These are phyloP conservation scores for Neolamprologus variostigma DNA, from an alignment of 2,113 vertebrate species.

Conservation along the genomic window DNA sequence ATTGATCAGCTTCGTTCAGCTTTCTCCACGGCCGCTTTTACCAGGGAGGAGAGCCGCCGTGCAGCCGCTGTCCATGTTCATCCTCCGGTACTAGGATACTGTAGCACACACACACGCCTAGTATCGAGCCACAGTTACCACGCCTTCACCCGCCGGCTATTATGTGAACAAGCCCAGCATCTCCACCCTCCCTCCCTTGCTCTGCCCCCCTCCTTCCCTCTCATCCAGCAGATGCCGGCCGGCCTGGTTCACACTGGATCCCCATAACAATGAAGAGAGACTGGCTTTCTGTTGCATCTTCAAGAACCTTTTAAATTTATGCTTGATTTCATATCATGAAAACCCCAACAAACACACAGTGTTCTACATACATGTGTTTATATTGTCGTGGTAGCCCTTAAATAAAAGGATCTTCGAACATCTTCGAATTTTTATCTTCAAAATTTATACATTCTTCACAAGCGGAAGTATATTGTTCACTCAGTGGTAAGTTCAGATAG, in stretches of 20 bases:
- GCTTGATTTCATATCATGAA: background rate
- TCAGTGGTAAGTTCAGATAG: background rate
- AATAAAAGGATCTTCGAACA: background rate
- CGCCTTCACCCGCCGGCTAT: constrained; percentile 70
- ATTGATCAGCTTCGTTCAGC: constrained; percentile 25
- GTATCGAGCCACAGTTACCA: constrained; percentile 59
- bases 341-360: background rate
- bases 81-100: constrained; percentile 33
- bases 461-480: background rate
- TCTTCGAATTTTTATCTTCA: background rate
- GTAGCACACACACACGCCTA: constrained; percentile 35
- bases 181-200: background rate
- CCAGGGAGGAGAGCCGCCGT: constrained; percentile 30
- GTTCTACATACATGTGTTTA: background rate
- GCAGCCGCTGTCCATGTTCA: constrained; percentile 38
- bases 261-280: constrained; percentile 20
- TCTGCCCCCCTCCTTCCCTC: background rate
- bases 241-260: constrained; percentile 33
- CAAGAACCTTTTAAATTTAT: background rate
- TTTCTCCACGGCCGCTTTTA: constrained; percentile 2
- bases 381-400: background rate
- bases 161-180: constrained; percentile 57
- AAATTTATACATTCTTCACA: background rate
- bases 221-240: constrained; percentile 57
- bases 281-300: background rate